Evolutionary conservation across 2,888 invertebrate genomes (phyloP), one percentile per base, ranked within the genome.

Genomic region (Hymenopus coronatus): DNA sequence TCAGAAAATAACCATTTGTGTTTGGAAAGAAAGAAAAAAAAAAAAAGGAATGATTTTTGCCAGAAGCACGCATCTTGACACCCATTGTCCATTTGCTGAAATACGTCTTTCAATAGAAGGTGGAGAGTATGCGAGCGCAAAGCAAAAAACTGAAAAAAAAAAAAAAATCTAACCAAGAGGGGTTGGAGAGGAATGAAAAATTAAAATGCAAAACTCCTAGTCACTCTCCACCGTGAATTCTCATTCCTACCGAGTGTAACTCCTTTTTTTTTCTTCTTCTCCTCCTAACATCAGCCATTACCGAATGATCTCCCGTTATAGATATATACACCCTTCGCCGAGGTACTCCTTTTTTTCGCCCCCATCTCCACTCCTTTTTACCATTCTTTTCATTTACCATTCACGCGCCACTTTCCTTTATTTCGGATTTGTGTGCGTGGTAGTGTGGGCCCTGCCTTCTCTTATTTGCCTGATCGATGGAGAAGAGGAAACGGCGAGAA

Each of bases 401-500:
- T 84, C 30, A 30, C 87, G n/a, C 82, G 30, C 82, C 28, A 28
- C 28, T 86, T 86, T 81, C 81, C 82, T 82, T 87, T 87, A 33
- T 87, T 87, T n/a, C 82, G 25, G 46, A 33, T 27, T 70, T 86
- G 81, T 70, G 54, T 70, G 54, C 54, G 25, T 70, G 54, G 54
- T 70, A 25, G 54, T 70, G 54, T 70, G 54, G 54, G 54, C 6
- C 54, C 46, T 85, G 85, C 33, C 81, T 86, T 81, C 86, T 86
- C 86, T 86, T 86, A 86, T 86, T 86, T 86, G 86, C 86, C 81
- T 87, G 87, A 87, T 87, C 87, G 87, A 87, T 87, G 88, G 82
- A 81, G 85, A 40, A n/a, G 88, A 27, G 33, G 81, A 33, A n/a
- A 25, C 82, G 83, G 82, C n/a, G 30, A 27, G 81, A 33, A n/a